These are phyloP conservation scores for Excalfactoria chinensis DNA, from an alignment of 2,113 vertebrate species.

Conservation along the genomic window DNA sequence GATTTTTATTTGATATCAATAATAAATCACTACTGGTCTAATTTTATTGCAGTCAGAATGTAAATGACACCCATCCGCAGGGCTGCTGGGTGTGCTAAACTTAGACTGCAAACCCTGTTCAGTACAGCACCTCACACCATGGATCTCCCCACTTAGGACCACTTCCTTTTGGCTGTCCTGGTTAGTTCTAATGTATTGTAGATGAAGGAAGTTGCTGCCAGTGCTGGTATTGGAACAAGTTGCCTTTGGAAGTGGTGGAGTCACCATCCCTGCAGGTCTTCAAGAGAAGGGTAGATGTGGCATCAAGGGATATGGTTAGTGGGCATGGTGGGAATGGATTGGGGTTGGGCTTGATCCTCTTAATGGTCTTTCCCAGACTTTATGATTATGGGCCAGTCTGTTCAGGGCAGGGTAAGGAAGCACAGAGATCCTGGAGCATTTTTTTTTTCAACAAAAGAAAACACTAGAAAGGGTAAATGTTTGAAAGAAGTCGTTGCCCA, in stretches of 20 bases:
- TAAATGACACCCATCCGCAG: background rate
- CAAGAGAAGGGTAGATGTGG: no score
- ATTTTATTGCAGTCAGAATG: constrained; percentile 2
- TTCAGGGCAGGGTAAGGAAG: background rate
- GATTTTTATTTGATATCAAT: constrained; percentile 60
- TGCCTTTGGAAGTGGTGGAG: no score
- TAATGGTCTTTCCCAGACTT: no score
- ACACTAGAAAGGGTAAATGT: background rate
- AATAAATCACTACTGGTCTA: constrained; percentile 49
- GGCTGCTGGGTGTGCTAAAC: background rate
- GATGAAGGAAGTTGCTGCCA: background rate
- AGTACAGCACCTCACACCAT: background rate
- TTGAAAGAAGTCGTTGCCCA: background rate
- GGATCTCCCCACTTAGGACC: background rate
- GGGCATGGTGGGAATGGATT: no score
- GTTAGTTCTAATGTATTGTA: background rate
- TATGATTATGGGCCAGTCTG: background rate
- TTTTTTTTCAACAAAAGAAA: background rate
- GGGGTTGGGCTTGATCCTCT: no score
- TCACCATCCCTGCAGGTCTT: no score
- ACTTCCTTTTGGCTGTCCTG: background rate
- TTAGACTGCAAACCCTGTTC: background rate
- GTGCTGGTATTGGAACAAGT: no score
- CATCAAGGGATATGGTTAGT: no score
- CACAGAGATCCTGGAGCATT: background rate